Percentiles rank a stretch among this genome's conserved stretches.
These are phyloP conservation scores for Saccostrea echinata DNA, from an alignment of 1,140 invertebrate species.

Conservation along the genomic window DNA sequence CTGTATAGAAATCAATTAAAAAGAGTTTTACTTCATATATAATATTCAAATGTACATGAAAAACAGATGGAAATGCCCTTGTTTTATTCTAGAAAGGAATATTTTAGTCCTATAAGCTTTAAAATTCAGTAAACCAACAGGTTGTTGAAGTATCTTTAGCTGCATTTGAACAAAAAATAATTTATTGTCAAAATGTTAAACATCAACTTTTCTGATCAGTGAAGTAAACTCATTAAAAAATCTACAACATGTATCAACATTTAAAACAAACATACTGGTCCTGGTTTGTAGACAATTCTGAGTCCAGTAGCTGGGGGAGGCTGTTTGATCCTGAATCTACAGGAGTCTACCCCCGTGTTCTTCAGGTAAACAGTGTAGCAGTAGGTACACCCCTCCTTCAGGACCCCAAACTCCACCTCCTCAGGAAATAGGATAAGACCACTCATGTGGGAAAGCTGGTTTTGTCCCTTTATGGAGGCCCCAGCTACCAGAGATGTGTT, in stretches of 20 bases:
- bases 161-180: not conserved
- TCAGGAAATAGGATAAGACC: slow-evolving; percentile 77
- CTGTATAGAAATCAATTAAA: slow-evolving; percentile 57
- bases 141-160: no score
- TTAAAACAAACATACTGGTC: slow-evolving; percentile 73
- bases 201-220: not conserved
- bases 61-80: not conserved
- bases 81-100: not conserved
- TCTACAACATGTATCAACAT: not conserved
- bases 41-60: not conserved
- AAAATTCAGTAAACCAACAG: not conserved
- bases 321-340: slow-evolving; percentile 78
- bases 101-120: not conserved
- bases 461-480: slow-evolving; percentile 68
- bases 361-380: slow-evolving; percentile 71
- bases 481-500: slow-evolving; percentile 74
- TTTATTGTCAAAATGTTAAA: not conserved
- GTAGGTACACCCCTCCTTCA: slow-evolving; percentile 78
- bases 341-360: slow-evolving; percentile 79
- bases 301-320: slow-evolving; percentile 79
- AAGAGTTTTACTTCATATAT: not conserved
- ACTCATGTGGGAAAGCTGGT: slow-evolving; percentile 68
- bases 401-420: slow-evolving; percentile 77
- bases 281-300: slow-evolving; percentile 76
- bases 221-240: not conserved